Percentiles rank a stretch among this genome's conserved stretches.
These are phyloP conservation scores for Idaea straminata DNA, from an alignment of 2,888 invertebrate genomes.

Conservation along the genomic window DNA sequence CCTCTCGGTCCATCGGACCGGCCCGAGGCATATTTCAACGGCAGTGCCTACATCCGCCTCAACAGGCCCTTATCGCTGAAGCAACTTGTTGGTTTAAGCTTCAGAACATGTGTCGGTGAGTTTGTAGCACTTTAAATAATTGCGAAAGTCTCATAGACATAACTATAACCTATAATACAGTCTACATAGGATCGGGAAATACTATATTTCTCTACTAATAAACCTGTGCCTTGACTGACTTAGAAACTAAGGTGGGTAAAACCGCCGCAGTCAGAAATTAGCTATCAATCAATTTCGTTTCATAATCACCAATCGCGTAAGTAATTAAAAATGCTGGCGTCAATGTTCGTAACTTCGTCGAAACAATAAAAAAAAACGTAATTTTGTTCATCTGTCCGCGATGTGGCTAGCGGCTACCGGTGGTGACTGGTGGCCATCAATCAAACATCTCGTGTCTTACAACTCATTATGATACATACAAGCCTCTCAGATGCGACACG, in stretches of 20 bases:
- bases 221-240: background rate
- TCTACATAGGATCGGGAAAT: too few relatives aligned
- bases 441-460: slow-evolving; percentile 21
- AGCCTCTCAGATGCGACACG: background rate
- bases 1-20: slow-evolving; percentile 80
- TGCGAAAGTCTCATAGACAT: background rate
- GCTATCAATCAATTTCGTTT: background rate
- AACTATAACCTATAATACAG: too few relatives aligned
- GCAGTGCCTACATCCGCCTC: slow-evolving; percentile 87
- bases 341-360: background rate
- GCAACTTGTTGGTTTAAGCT: slow-evolving; percentile 90
- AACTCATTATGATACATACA: slow-evolving; percentile 19
- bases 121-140: slow-evolving; percentile 16
- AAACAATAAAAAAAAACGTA: background rate
- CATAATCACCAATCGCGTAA: background rate
- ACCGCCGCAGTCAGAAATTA: background rate
- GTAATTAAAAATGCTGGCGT: background rate
- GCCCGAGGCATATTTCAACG: slow-evolving; percentile 92
- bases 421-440: slow-evolving; percentile 20
- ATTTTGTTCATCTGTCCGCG: background rate
- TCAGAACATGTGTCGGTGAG: slow-evolving; percentile 88
- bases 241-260: too few relatives aligned
- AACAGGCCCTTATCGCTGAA: slow-evolving; percentile 87
- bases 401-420: slow-evolving; percentile 16
- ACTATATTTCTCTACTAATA: background rate